Conservation (phyloP, 2,797 vertebrate genomes). For the Allochrocebus solatus region DNA sequence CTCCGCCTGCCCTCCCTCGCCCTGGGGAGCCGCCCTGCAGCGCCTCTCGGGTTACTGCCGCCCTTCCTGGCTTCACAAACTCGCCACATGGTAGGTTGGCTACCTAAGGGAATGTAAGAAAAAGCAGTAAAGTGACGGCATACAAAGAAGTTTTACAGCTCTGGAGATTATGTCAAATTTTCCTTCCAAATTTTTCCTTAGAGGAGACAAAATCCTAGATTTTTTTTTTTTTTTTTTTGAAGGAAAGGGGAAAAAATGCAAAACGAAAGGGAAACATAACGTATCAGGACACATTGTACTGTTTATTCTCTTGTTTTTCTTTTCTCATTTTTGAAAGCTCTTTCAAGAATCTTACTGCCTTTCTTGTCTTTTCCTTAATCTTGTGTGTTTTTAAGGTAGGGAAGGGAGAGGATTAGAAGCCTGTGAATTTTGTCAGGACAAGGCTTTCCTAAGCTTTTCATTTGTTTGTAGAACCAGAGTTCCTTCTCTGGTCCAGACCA, state of each 20-base stretch:
- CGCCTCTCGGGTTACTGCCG: not conserved
- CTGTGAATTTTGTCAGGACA: not conserved
- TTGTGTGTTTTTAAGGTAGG: not conserved
- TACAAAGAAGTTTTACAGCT: constrained; percentile 17
- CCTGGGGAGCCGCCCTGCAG: not conserved
- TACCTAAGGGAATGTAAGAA: not conserved
- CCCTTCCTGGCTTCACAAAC: constrained; percentile 20
- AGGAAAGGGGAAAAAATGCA: too few species aligned
- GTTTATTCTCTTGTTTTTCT: not conserved
- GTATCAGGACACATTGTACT: not conserved
- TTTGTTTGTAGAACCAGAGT: not conserved
- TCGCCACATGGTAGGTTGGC: constrained; percentile 56
- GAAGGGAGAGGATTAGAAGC: not conserved
- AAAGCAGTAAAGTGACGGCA: not conserved
- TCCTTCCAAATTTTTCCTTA: constrained; percentile 40
- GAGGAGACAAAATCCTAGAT: constrained; percentile 44
- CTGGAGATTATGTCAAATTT: constrained; percentile 27
- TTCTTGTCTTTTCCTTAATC: not conserved
- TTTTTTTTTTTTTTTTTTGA: not conserved
- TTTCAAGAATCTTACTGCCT: not conserved
- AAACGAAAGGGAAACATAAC: not conserved
- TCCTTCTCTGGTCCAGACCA: not conserved
- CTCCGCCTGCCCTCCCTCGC: not conserved
- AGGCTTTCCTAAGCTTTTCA: not conserved
- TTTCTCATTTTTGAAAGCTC: not conserved